Evolutionary conservation across 2,113 vertebrate genomes (phyloP), one percentile per base, ranked within the genome.

Genomic region (Alligator mississippiensis): DNA sequence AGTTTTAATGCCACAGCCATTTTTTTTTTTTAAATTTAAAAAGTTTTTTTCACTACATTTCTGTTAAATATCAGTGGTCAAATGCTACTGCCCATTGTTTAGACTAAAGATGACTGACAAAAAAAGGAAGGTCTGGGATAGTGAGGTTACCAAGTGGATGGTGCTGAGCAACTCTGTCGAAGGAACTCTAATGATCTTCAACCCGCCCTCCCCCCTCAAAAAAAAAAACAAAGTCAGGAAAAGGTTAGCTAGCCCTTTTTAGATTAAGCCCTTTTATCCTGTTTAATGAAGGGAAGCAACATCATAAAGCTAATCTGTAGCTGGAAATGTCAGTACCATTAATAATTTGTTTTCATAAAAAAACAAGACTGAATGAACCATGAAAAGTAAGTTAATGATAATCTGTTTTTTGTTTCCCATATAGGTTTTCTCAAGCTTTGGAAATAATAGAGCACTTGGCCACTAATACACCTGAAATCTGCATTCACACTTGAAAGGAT

Each of bases 181-280:
- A 97, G 94, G 91, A 90, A 90, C 60, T 92, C 75, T 91, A 93
- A 91, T 9, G 47, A 47, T 2, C 94, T 95, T 47, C 47, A 47
- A 47, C 47, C 47, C 47, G 47, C 47, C 47, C 47, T 9, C 47
- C 47, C 47, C 47, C 6, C 94, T 95, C 21, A 92, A 94, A 95
- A 94, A 95, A 94, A 77, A 10, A 59, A 80, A 75, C 81, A 18
- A 93, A 96, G 93, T 93, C 89, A 96, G 82, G 76, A 82, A 95
- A 93, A 95, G 93, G 93, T 95, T 96, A 94, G 82, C 72, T 93
- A 92, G 57, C 77, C 87, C 80, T 89, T 92, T 59, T 95, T 96
- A 94, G 89, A 85, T 68, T 83, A 34, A 88, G 63, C 78, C 80
- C 96, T 97, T 97, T 97, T 95, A 96, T 97, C 93, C 74, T 94